phyloP scores from a whole-genome alignment of 2,888 invertebrate species.

The Pollenia angustigena region DNA sequence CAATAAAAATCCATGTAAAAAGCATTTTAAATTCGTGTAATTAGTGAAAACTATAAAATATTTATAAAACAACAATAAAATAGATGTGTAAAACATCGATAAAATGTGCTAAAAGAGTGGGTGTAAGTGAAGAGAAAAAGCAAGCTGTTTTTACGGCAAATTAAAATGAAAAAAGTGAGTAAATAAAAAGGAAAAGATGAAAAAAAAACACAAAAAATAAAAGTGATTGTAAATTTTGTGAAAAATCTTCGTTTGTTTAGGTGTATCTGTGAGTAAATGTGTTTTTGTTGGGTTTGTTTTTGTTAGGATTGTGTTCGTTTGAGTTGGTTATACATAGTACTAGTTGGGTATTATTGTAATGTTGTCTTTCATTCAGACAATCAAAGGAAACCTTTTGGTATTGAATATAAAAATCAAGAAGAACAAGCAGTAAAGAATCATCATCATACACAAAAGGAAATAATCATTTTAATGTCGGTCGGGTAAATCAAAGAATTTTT shows the following conservation, averaged over 20 bases:
- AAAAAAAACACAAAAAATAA: constrained; percentile 13
- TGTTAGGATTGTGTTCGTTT: not conserved
- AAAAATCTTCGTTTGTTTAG: constrained; percentile 44
- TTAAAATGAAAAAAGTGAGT: constrained; percentile 62
- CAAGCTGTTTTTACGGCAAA: constrained; percentile 58
- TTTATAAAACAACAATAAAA: constrained; percentile 23
- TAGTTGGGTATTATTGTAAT: constrained; percentile 52
- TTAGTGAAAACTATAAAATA: constrained; percentile 20
- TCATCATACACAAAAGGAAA: constrained; percentile 31
- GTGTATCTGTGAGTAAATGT: constrained; percentile 45
- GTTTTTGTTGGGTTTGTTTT: constrained; percentile 21
- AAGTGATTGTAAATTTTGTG: constrained; percentile 51
- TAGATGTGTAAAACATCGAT: constrained; percentile 36
- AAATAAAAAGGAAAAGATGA: constrained; percentile 21
- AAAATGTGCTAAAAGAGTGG: constrained; percentile 49
- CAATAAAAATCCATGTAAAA: constrained; percentile 25
- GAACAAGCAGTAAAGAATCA: constrained; percentile 26
- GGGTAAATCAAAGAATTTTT: constrained; percentile 49
- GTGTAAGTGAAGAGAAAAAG: constrained; percentile 50
- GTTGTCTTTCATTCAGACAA: constrained; percentile 68
- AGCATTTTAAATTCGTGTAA: constrained; percentile 1
- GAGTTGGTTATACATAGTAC: constrained; percentile 7
- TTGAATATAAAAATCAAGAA: constrained; percentile 33
- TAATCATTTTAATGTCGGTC: constrained; percentile 38
- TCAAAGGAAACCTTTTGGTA: constrained; percentile 38